These are phyloP conservation scores for Oreochromis aureus DNA, from an alignment of 2,113 vertebrate genomes.

Conservation along the genomic window DNA sequence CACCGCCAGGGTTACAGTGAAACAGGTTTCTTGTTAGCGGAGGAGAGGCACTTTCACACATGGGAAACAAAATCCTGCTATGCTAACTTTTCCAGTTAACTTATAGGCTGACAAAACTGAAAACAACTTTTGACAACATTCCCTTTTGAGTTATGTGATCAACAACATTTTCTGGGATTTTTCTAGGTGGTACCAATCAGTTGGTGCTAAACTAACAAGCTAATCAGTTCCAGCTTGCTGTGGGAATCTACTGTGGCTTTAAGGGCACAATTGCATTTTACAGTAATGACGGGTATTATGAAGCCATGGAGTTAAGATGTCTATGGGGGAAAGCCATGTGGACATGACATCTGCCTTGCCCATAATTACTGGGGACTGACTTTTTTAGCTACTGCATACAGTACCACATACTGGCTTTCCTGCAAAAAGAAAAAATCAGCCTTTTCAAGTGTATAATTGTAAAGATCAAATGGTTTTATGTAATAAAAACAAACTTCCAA, in stretches of 20 bases:
- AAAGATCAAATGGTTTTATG: not conserved
- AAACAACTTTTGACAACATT: not conserved
- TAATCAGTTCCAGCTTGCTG: not conserved
- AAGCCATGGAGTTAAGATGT: not conserved
- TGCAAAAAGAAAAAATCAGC: not conserved
- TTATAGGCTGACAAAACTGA: not conserved
- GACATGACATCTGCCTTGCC: not conserved
- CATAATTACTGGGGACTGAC: not conserved
- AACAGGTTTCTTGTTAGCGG: slow-evolving; percentile 26
- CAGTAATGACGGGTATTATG: not conserved
- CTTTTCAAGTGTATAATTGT: not conserved
- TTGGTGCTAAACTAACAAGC: not conserved
- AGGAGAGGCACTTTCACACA: slow-evolving; percentile 4
- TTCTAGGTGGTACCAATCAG: not conserved
- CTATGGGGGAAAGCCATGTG: not conserved
- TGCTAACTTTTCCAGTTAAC: not conserved
- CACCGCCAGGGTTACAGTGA: not conserved
- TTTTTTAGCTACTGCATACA: not conserved
- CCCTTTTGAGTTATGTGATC: not conserved
- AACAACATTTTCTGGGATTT: not conserved
- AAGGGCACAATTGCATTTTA: not conserved
- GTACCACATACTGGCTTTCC: not conserved
- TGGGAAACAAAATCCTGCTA: not conserved
- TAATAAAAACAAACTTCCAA: not conserved
- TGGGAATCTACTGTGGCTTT: not conserved